Percentiles rank a stretch among this genome's conserved stretches.
phyloP scores from a whole-genome alignment of 2,888 invertebrate species.

The Bibio marci region DNA sequence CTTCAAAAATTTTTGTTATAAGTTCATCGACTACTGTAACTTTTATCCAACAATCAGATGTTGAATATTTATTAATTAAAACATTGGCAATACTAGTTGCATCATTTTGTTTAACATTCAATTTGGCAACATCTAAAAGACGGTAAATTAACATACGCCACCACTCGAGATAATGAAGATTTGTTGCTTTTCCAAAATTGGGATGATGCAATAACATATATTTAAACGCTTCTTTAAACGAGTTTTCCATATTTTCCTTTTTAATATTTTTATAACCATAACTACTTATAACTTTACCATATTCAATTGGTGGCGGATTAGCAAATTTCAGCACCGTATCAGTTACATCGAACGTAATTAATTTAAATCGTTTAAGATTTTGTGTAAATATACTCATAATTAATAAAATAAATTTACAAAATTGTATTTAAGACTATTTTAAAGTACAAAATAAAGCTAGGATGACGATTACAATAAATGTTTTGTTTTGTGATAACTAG shows the following conservation, averaged over 20 bases:
- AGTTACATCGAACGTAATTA: constrained; percentile 80
- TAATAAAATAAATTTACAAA: too few relatives aligned
- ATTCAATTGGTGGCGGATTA: constrained; percentile 46
- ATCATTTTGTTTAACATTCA: constrained; percentile 13
- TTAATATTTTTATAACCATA: constrained; percentile 34
- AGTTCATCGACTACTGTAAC: constrained; percentile 43
- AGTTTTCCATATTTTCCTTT: constrained; percentile 21
- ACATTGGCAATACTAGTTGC: constrained; percentile 32
- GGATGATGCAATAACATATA: constrained; percentile 47
- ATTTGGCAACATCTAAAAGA: constrained; percentile 17
- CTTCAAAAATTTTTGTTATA: constrained; percentile 29
- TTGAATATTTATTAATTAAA: constrained; percentile 50
- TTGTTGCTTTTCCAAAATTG: constrained; percentile 54
- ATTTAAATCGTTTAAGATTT: constrained; percentile 22
- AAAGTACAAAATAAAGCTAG: too few relatives aligned
- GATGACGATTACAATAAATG: too few relatives aligned
- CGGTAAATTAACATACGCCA: constrained; percentile 40
- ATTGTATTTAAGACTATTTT: too few relatives aligned
- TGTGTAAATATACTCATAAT: neutral
- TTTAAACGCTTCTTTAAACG: constrained; percentile 46
- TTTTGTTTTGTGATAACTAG: too few relatives aligned
- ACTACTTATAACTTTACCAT: constrained; percentile 45
- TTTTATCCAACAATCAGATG: constrained; percentile 52
- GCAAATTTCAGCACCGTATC: constrained; percentile 66
- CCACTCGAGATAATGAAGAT: constrained; percentile 61